Evolutionary conservation across 2,113 vertebrate genomes (phyloP), one percentile per base, ranked within the genome.

Genomic region (Lonchura striata): DNA sequence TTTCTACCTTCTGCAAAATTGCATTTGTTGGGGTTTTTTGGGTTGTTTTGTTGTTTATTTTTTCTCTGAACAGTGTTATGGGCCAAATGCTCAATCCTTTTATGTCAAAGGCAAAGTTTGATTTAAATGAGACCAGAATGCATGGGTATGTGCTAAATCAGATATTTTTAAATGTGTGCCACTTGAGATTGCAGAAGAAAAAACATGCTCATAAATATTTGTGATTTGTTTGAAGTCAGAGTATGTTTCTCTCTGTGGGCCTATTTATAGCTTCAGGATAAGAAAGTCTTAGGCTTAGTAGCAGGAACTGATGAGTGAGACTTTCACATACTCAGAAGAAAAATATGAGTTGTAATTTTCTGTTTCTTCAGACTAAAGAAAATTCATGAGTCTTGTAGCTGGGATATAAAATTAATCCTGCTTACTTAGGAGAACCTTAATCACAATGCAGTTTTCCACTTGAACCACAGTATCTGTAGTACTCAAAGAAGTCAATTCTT

Each of bases 201-300:
- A 76, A 79, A 77, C 52, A 64, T 7, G 2, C 23, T 92, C 61
- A 49, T 92, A 94, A 95, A 91, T 52, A 86, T 50, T 31, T 91
- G 47, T 63, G 76, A 50, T 83, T 81, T 91, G 54, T 88, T 96
- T 88, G 85, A 94, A 86, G 79, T 94, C 71, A 83, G 71, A 93
- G 44, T 85, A 79, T 24, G 56, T 92, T 96, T 90, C 83, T 68
- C 63, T 72, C 83, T 95, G 56, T 10, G 60, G 33, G 13, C 87
- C 35, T 96, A 90, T 95, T 94, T 95, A 89, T 93, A 78, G 92
- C 84, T 95, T 86, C 75, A 94, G 64, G 89, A 75, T 90, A 92
- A 96, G 71, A 91, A 96, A 90, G 83, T 96, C 59, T 81, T 92
- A 56, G 39, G 17, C 31, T 93, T 65, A 78, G 65, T 77, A 86